Conservation (phyloP, 2,888 invertebrate genomes). For the Aphrophora alni region DNA sequence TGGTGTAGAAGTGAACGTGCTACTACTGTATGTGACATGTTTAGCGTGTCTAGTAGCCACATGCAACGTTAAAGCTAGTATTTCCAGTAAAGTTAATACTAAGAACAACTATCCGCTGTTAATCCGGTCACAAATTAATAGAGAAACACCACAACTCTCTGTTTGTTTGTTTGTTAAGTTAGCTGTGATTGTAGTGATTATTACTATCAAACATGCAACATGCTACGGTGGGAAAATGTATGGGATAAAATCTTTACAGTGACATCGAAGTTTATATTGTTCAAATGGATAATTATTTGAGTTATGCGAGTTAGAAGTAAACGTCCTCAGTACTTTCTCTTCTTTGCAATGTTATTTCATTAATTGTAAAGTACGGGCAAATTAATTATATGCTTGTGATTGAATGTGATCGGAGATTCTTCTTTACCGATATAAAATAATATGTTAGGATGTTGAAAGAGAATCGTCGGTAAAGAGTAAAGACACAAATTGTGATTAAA, state of each 20-base stretch:
- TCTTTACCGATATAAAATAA: neutral
- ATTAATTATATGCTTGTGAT: neutral
- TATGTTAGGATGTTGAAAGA: neutral
- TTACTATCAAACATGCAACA: constrained; percentile 4
- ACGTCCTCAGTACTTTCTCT: neutral
- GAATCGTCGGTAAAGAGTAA: neutral
- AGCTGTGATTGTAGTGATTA: neutral
- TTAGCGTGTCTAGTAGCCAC: neutral
- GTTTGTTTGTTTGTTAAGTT: constrained; percentile 2
- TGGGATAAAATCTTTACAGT: neutral
- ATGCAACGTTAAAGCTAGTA: constrained; percentile 6
- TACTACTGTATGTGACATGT: neutral
- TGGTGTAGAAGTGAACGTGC: neutral
- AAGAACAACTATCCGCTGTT: constrained; percentile 1
- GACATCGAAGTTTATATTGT: neutral
- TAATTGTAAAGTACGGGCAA: neutral
- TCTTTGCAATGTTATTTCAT: neutral
- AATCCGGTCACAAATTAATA: constrained; percentile 7
- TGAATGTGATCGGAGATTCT: neutral
- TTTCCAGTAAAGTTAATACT: constrained; percentile 6
- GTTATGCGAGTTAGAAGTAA: neutral
- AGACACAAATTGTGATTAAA: neutral
- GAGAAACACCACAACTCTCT: constrained; percentile 6
- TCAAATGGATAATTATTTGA: neutral
- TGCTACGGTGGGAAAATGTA: neutral